These are phyloP conservation scores for Leptocoma aspasia DNA, from an alignment of 2,113 vertebrate genomes.

Conservation along the genomic window DNA sequence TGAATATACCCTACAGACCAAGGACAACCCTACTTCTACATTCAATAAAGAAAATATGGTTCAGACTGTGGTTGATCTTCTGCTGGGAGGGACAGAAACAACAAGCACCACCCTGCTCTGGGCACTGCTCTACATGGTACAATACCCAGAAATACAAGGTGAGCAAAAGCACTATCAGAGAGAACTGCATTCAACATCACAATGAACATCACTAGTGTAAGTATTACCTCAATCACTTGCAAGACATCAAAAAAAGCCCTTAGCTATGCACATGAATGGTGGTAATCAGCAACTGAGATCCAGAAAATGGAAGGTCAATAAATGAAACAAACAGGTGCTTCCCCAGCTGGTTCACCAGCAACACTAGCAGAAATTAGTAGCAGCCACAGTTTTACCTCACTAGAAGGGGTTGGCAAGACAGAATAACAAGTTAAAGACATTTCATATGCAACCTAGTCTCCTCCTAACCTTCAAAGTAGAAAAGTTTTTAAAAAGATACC, in stretches of 20 bases:
- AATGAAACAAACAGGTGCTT: not conserved
- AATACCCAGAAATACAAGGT: slow-evolving; percentile 69
- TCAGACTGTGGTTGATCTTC: slow-evolving; percentile 66
- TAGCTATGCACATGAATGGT: not conserved
- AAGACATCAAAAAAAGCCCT: not conserved
- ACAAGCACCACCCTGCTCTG: slow-evolving; percentile 71
- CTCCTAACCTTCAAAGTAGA: not conserved
- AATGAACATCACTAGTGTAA: not conserved
- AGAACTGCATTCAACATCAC: not conserved
- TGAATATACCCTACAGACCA: slow-evolving; percentile 42
- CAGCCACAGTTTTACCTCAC: not conserved
- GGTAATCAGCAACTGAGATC: not conserved
- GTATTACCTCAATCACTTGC: not conserved
- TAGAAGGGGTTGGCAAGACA: not conserved
- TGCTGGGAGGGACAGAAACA: slow-evolving; percentile 75
- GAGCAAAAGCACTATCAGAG: not conserved
- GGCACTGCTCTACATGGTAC: slow-evolving; percentile 73
- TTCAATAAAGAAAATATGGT: slow-evolving; percentile 74
- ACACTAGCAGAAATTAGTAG: not conserved
- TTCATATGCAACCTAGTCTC: not conserved
- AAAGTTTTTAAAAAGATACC: not conserved
- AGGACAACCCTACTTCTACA: slow-evolving; percentile 26
- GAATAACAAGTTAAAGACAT: not conserved
- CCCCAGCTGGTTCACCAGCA: not conserved
- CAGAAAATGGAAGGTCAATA: not conserved